A percentile compares a stretch with the other conserved stretches of the same genome.
Evolutionary conservation across 2,888 invertebrate species (phyloP).

Genomic region (Drosophila robusta): DNA sequence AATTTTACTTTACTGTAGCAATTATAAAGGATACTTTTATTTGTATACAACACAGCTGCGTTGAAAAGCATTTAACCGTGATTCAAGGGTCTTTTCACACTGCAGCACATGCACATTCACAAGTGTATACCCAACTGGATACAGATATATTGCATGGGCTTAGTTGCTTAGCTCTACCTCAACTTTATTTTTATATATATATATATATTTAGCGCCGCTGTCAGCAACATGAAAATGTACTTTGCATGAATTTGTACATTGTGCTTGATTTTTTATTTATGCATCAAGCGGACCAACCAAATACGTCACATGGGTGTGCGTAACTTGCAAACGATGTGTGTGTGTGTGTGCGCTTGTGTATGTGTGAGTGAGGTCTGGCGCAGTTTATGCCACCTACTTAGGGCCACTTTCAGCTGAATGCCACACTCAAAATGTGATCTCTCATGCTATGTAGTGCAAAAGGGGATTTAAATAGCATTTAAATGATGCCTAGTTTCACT

Average conservation of each 20-base stretch:
- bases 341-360: neutral
- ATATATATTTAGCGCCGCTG: slow-evolving; percentile 33
- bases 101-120: neutral
- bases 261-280: slow-evolving; percentile 77
- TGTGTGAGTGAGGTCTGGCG: neutral
- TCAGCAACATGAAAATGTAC: slow-evolving; percentile 72
- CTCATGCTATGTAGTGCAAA: neutral
- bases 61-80: slow-evolving; percentile 23
- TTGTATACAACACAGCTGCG: neutral
- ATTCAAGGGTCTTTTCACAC: slow-evolving; percentile 23
- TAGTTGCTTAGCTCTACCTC: slow-evolving; percentile 41
- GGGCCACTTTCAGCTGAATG: slow-evolving; percentile 24
- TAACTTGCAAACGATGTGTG: slow-evolving; percentile 44
- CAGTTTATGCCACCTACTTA: slow-evolving; percentile 34
- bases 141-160: slow-evolving; percentile 54
- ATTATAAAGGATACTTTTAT: neutral
- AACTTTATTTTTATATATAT: neutral
- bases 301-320: slow-evolving; percentile 73
- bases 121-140: slow-evolving; percentile 4
- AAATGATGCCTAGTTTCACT: neutral
- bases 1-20: neutral
- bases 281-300: slow-evolving; percentile 63
- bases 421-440: slow-evolving; percentile 2
- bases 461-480: neutral
- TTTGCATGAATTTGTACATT: slow-evolving; percentile 71